Evolutionary conservation across 2,113 vertebrate species (phyloP), one percentile per base, ranked within the genome.

Genomic region (Micromys minutus): DNA sequence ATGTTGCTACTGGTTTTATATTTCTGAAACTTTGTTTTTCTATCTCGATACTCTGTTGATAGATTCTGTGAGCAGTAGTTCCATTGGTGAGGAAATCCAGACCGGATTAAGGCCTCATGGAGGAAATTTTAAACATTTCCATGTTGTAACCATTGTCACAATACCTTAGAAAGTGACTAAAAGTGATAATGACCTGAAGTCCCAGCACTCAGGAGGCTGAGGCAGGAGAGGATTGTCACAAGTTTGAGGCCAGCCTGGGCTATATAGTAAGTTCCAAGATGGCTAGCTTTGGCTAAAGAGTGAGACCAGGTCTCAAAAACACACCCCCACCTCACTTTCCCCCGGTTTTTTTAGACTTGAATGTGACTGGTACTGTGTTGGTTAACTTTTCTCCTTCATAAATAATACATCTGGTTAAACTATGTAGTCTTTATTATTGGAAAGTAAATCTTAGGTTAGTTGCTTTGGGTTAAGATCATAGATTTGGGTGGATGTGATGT

Each of bases 11-110:
- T 47, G 29, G 67, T 36, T 93, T 90, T 79, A 39, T 77, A 13
- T 87, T 91, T 93, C n/a, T 26, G 74, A 89, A 77, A 57, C 3
- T 93, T 93, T 83, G 57, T 81, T 77, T 89, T 94, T 93, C 45
- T 17, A 81, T 83, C 24, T 19, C 29, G 29, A 24, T 61, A 39
- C 85, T 92, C 72, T 90, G 26, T 42, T 87, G 39, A 55, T 31
- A 93, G 21, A 74, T 80, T 69, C 57, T 80, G 34, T 89, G 5
- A 22, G 3, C 8, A 74, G 1, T 50, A 22, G 3, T 75, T 36
- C 42, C 8, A 0, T 55, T 74, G 57, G 21, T 22, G 74, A 79
- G 87, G 75, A 24, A 80, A 52, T 61, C 22, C 47, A n/a, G 42
- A 42, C 29, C 21, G 19, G 21, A 47, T 57, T 71, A 72, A 75